Base-by-base conservation (phyloP, 2,113 vertebrate species). In the Dipodomys spectabilis region DNA sequence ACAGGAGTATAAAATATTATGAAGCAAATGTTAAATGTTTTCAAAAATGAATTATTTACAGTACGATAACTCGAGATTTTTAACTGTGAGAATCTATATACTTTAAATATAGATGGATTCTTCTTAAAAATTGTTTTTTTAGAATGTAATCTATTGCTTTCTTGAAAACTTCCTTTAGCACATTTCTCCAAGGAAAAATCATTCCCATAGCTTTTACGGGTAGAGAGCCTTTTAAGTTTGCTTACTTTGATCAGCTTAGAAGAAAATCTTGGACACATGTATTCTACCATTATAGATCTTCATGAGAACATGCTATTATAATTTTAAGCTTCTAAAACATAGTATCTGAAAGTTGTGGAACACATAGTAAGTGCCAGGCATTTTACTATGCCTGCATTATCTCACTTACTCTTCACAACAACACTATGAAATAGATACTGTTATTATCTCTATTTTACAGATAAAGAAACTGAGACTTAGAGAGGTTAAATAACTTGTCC, bases 381-480 rank as follows among this genome's bases (percentile, higher is more conserved):
- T 95, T 94, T 60, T 85, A 74, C 69, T 95, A 65, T 85, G 64
- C 90, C 84, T 88, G 45, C 71, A 81, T 96, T 81, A 88, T 96
- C 80, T 96, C 78, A 86, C 81, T 93, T 86, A 92, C 79, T 86
- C 84, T 77, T 94, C 57, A 72, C 60, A 82, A 57, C 80, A 90
- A 44, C 45, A 45, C 75, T 86, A 25, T 94, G 89, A 93, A 92
- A 91, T 95, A 95, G 96, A 95, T 90, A 88, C 72, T 85, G 3
- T 92, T 92, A 95, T 96, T 82, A 91, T 94, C 91, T 96, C 91
- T 92, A 64, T 91, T 96, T 96, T 96, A 79, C 86, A 96, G 95
- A 91, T 88, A 91, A 92, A 96, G 91, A 92, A 86, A 95, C 95
- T 94, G 95, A 96, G 92, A 86, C 86, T 93, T 91, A 95, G 95